phyloP scores from a whole-genome alignment of 2,888 invertebrate species.

The Bursaphelenchus okinawaensis region DNA sequence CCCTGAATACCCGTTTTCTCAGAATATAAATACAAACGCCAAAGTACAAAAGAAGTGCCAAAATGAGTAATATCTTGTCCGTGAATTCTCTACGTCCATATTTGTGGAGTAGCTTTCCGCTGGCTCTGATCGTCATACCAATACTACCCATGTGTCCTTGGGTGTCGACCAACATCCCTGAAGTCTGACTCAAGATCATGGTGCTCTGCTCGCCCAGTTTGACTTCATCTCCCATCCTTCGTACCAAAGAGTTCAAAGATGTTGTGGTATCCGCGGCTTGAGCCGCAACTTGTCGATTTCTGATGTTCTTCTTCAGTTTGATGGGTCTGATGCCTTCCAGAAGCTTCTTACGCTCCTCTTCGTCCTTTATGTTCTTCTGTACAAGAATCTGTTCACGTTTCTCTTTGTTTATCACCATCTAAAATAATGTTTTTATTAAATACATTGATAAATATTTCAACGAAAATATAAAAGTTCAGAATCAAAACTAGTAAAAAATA shows the following conservation, averaged over 20 bases:
- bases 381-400: neutral
- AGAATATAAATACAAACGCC: slow-evolving; percentile 87
- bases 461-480: too few species aligned
- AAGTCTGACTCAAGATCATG: slow-evolving; percentile 68
- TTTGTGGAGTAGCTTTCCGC: slow-evolving; percentile 83
- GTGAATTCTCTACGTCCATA: slow-evolving; percentile 89
- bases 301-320: neutral
- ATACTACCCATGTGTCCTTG: slow-evolving; percentile 42
- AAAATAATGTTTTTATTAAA: too few species aligned
- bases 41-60: slow-evolving; percentile 80
- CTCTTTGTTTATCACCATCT: neutral
- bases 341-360: neutral
- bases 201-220: slow-evolving; percentile 71
- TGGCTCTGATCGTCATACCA: slow-evolving; percentile 58
- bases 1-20: slow-evolving; percentile 70
- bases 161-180: slow-evolving; percentile 51
- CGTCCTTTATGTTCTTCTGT: neutral
- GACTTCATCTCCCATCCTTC: slow-evolving; percentile 39
- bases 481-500: too few species aligned
- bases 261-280: slow-evolving; percentile 27
- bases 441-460: too few species aligned
- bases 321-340: neutral
- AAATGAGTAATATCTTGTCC: slow-evolving; percentile 81
- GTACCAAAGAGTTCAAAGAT: slow-evolving; percentile 28
- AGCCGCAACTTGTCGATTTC: neutral